phyloP scores from a whole-genome alignment of 2,797 vertebrate species.

The Prunella strophiata region DNA sequence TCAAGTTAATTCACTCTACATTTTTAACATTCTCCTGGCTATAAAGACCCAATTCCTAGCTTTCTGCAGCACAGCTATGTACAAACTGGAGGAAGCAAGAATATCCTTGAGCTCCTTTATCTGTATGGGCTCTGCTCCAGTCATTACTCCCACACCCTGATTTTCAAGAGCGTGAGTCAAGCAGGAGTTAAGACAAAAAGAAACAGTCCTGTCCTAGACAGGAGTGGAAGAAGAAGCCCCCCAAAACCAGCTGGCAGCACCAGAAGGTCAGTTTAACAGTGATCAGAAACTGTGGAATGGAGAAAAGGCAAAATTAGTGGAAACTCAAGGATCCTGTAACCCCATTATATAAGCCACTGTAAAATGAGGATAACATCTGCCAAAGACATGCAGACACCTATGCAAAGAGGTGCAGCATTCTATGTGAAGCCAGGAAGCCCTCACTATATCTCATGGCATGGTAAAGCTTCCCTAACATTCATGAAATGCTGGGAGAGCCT shows the following conservation, averaged over 20 bases:
- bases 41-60: background rate
- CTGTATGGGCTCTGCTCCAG: background rate
- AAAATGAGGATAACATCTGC: constrained; percentile 16
- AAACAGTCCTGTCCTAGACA: background rate
- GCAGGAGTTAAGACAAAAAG: background rate
- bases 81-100: background rate
- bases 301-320: background rate
- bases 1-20: background rate
- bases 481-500: background rate
- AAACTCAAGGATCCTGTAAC: background rate
- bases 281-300: background rate
- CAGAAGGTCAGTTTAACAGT: background rate
- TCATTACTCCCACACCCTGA: background rate
- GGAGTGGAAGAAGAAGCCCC: background rate
- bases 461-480: constrained; percentile 1
- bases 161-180: background rate
- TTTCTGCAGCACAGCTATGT: background rate
- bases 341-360: background rate
- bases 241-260: background rate
- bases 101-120: background rate
- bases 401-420: background rate
- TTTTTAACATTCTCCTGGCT: background rate
- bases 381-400: background rate
- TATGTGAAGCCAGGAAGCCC: background rate
- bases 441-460: background rate